A percentile compares a stretch with the other conserved stretches of the same genome.
Evolutionary conservation across 2,888 invertebrate genomes (phyloP).

Genomic region (Lepidocyrtinus sp.): DNA sequence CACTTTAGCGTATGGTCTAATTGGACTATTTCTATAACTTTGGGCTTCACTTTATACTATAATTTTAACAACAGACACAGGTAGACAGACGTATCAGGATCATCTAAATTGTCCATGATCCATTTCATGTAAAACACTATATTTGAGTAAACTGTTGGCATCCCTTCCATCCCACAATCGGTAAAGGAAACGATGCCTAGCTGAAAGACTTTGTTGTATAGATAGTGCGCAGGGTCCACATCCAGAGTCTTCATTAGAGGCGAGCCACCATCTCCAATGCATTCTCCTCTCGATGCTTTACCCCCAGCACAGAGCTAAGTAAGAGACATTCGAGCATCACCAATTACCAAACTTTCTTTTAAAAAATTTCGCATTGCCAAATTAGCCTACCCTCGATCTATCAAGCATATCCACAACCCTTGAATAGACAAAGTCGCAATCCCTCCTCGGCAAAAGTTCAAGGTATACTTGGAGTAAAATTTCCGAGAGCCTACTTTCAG

Average conservation of each 20-base stretch:
- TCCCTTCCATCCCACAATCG: constrained; percentile 66
- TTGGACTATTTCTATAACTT: too few species aligned
- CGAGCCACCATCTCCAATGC: constrained; percentile 62
- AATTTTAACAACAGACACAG: not conserved
- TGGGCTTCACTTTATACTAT: not conserved
- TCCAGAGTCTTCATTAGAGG: constrained; percentile 56
- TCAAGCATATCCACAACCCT: constrained; percentile 58
- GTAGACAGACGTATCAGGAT: not conserved
- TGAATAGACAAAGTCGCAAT: constrained; percentile 62
- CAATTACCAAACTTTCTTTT: not conserved
- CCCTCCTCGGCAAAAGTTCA: constrained; percentile 44
- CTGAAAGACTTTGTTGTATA: constrained; percentile 51
- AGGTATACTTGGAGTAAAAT: constrained; percentile 49
- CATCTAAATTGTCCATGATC: constrained; percentile 64
- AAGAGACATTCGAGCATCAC: too few species aligned
- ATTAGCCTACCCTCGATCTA: constrained; percentile 54
- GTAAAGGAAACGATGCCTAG: constrained; percentile 63
- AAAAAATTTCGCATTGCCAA: too few species aligned
- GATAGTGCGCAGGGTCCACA: not conserved
- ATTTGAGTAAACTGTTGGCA: constrained; percentile 68
- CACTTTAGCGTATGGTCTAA: too few species aligned
- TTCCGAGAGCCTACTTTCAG: constrained; percentile 23
- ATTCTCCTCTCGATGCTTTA: constrained; percentile 60
- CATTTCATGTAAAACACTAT: constrained; percentile 66
- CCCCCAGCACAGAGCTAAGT: constrained; percentile 65